Conservation (phyloP, 2,113 vertebrate genomes). For the Macquaria ambigua region DNA sequence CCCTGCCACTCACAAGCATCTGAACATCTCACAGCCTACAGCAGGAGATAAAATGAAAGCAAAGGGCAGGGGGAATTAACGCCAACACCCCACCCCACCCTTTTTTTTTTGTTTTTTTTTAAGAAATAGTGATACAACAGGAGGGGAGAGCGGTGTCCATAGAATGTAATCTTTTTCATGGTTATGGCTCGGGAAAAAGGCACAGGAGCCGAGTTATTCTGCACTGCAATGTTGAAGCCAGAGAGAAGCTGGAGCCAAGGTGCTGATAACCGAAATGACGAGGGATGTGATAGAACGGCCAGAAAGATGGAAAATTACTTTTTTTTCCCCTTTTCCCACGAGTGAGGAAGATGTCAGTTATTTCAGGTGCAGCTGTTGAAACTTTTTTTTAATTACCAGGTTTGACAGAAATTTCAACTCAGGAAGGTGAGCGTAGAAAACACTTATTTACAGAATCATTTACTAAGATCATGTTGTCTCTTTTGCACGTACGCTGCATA, state of each 20-base stretch:
- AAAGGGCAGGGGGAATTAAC: conserved; percentile 37
- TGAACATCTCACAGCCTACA: conserved; percentile 32
- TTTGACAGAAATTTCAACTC: conserved; percentile 19
- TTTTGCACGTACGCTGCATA: neutral
- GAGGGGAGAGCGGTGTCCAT: conserved; percentile 36
- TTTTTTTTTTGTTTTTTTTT: neutral
- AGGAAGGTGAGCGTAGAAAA: neutral
- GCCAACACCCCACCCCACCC: neutral
- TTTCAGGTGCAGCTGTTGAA: conserved; percentile 12
- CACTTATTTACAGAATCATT: neutral
- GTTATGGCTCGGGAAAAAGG: conserved; percentile 43
- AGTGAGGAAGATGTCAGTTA: conserved; percentile 32
- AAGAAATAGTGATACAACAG: conserved; percentile 44
- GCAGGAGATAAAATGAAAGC: conserved; percentile 54
- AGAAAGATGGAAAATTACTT: conserved; percentile 28
- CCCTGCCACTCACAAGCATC: conserved; percentile 34
- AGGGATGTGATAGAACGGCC: neutral
- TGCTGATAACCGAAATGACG: conserved; percentile 63
- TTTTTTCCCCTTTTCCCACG: neutral
- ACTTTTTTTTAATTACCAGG: conserved; percentile 35
- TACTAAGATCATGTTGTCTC: neutral
- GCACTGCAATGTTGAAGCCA: conserved; percentile 30
- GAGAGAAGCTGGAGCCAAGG: conserved; percentile 19
- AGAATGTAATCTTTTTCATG: conserved; percentile 63
- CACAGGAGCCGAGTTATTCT: conserved; percentile 49